Base-by-base conservation (phyloP, 2,888 invertebrate species). In the Alcis repandata region DNA sequence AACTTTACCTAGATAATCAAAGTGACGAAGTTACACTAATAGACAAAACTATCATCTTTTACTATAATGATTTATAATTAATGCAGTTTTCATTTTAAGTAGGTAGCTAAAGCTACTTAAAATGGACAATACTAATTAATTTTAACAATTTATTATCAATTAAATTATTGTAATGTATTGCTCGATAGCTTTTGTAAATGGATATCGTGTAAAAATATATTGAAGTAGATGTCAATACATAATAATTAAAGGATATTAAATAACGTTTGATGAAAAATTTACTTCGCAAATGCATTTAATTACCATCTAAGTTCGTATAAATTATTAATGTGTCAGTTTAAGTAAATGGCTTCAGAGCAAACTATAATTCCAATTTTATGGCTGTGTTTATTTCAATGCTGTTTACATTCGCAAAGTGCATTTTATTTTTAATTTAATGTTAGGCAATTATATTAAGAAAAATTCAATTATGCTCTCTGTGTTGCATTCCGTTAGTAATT, bases 121-220 rank as follows among this genome's bases (percentile, higher is more conserved):
- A 77, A 75, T 76, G 69, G 77, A 78, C 78, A 80, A 79, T 77
- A 80, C 60, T 64, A 15, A 41, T 15, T 17, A 17, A 15, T 17
- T n/a, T 58, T 22, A 19, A 45, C 43, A 27, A 27, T n/a, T 46
- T 13, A 27, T n/a, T 22, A 54, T 41, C 3, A 27, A 54, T 17
- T 43, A 56, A 32, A 9, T 27, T 27, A 40, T 41, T 15, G 22
- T 22, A 54, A 22, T 32, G n/a, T 40, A 38, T 20, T 41, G 62
- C 69, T 76, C 71, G 67, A 19, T 48, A 82, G 79, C 78, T 82
- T 81, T 81, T 82, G 45, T 82, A 82, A 62, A 68, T 71, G 45
- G 70, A 70, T 27, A 6, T 27, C n/a, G n/a, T n/a, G 67, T 15
- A 7, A 43, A 15, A 15, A 22, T 13, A n/a, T 46, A 22, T 46